phyloP scores from a whole-genome alignment of 2,888 invertebrate genomes.

The Biston betularia region DNA sequence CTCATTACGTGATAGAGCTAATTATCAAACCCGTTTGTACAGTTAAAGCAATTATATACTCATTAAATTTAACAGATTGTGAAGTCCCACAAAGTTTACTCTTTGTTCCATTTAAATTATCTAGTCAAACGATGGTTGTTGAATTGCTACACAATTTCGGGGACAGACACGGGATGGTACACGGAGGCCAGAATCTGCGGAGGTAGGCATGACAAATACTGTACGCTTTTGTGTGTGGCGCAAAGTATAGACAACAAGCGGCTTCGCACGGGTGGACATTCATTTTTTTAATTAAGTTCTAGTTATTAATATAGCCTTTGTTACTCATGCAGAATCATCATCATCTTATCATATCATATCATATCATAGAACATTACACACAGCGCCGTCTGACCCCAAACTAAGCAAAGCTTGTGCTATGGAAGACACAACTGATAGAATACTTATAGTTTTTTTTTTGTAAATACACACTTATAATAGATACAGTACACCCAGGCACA shows the following conservation, averaged over 20 bases:
- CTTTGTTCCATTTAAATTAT: slow-evolving; percentile 49
- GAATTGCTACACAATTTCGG: slow-evolving; percentile 55
- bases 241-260: not conserved
- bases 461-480: too few species aligned
- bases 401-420: too few species aligned
- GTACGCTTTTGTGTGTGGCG: slow-evolving; percentile 29
- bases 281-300: too few species aligned
- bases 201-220: slow-evolving; percentile 46
- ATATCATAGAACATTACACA: too few species aligned
- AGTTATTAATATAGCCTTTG: too few species aligned
- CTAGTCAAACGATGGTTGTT: slow-evolving; percentile 51
- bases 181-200: slow-evolving; percentile 32
- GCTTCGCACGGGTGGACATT: too few species aligned
- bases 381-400: too few species aligned
- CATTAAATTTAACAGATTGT: slow-evolving; percentile 38
- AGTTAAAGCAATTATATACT: slow-evolving; percentile 34
- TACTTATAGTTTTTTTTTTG: too few species aligned
- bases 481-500: too few species aligned
- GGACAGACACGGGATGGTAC: slow-evolving; percentile 72
- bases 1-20: slow-evolving; percentile 19
- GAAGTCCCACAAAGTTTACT: slow-evolving; percentile 38
- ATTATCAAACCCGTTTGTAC: slow-evolving; percentile 12
- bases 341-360: too few species aligned
- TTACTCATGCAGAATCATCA: too few species aligned
- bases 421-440: too few species aligned